These are phyloP conservation scores for Lepidochrysops patricia DNA, from an alignment of 2,888 invertebrate genomes.

Conservation along the genomic window DNA sequence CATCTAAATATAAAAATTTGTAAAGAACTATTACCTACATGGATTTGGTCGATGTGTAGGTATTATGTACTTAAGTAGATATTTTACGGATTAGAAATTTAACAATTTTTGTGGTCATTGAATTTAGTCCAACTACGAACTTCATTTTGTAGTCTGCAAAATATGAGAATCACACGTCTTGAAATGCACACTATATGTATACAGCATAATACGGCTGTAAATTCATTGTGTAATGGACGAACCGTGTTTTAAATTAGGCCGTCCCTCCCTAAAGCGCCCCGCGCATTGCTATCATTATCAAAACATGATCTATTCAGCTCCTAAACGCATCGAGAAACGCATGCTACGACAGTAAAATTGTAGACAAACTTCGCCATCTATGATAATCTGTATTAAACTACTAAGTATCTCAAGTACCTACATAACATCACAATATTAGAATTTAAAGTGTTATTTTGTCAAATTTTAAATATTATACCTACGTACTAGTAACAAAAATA, in stretches of 20 bases:
- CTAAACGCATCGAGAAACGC: conserved; percentile 39
- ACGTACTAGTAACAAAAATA: too few relatives aligned
- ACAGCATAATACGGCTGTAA: conserved; percentile 62
- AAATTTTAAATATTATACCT: too few relatives aligned
- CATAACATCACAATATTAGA: too few relatives aligned
- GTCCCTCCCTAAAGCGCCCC: conserved; percentile 66
- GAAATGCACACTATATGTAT: conserved; percentile 63
- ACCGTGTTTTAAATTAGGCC: conserved; percentile 62
- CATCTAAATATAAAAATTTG: too few relatives aligned
- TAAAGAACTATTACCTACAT: too few relatives aligned
- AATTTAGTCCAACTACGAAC: too few relatives aligned
- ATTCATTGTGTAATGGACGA: conserved; percentile 68
- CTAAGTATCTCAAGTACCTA: too few relatives aligned
- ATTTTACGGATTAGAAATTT: too few relatives aligned
- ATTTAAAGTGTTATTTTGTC: too few relatives aligned
- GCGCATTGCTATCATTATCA: conserved; percentile 53
- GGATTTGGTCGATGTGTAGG: too few relatives aligned
- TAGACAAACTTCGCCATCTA: conserved; percentile 32
- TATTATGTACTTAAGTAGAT: too few relatives aligned
- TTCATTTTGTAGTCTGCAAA: conserved; percentile 15
- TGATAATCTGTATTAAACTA: conserved; percentile 17
- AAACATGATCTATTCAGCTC: conserved; percentile 37
- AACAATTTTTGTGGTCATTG: not conserved
- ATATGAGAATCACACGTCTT: conserved; percentile 33
- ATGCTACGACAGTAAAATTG: conserved; percentile 20